phyloP scores from a whole-genome alignment of 2,113 vertebrate species.

The Platysternon megacephalum region DNA sequence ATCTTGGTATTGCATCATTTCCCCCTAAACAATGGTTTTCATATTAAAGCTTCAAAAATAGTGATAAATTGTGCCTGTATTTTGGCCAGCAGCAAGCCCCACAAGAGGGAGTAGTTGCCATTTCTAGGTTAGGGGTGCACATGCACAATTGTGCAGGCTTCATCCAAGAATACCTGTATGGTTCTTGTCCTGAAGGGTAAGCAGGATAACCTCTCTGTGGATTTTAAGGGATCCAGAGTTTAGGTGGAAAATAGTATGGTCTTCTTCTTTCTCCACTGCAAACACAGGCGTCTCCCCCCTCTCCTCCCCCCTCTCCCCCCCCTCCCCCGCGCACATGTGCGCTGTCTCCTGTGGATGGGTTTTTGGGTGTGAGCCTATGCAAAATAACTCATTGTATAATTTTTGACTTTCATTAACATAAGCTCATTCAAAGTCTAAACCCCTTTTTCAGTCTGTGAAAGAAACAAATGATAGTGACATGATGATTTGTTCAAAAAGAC shows the following conservation, averaged over 20 bases:
- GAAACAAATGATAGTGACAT: background rate
- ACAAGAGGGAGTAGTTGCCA: background rate
- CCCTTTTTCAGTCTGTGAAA: background rate
- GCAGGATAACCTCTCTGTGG: background rate
- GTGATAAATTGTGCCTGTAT: background rate
- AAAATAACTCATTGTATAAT: background rate
- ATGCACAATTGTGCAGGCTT: background rate
- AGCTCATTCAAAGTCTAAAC: background rate
- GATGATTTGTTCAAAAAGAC: background rate
- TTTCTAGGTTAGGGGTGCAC: accelerated
- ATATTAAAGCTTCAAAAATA: background rate
- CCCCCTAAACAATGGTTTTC: background rate
- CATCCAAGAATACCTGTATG: background rate
- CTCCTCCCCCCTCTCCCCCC: background rate
- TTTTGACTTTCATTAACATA: background rate
- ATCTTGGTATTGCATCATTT: accelerated
- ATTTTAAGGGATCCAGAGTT: background rate
- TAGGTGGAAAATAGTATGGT: background rate
- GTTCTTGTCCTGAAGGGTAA: background rate
- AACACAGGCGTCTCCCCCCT: too few species aligned
- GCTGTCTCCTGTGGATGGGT: background rate
- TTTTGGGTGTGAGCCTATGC: background rate
- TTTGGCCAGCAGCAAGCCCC: background rate
- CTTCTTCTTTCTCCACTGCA: background rate
- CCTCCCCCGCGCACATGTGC: background rate